A percentile compares a stretch with the other conserved stretches of the same genome.
phyloP scores from a whole-genome alignment of 2,888 invertebrate species.

The Chloroclystis v-ata region DNA sequence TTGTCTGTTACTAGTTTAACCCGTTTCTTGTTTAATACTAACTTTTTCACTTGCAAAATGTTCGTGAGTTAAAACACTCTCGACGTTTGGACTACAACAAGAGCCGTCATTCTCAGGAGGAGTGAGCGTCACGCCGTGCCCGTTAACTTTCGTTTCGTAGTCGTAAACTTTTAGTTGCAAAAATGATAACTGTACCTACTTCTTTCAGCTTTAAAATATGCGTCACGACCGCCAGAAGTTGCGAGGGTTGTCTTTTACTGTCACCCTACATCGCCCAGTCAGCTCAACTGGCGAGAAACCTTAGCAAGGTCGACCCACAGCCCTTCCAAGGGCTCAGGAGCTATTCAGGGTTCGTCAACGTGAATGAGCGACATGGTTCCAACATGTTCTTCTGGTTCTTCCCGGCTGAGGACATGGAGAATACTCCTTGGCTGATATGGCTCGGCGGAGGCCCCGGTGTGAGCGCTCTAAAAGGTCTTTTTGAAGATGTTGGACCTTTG shows the following conservation, averaged over 20 bases:
- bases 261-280: conserved; percentile 16
- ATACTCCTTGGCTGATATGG: conserved; percentile 85
- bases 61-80: too few species aligned
- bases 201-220: conserved; percentile 10
- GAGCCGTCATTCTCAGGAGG: too few species aligned
- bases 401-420: conserved; percentile 57
- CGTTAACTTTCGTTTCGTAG: too few species aligned
- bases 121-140: too few species aligned
- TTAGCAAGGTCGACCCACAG: conserved; percentile 15
- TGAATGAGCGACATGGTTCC: conserved; percentile 81
- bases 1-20: too few species aligned
- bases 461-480: conserved; percentile 68
- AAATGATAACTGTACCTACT: background rate
- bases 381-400: conserved; percentile 91
- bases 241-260: conserved; percentile 16
- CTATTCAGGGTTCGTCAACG: conserved; percentile 76
- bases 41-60: too few species aligned
- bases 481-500: conserved; percentile 47
- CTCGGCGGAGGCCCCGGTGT: conserved; percentile 89
- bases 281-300: conserved; percentile 5
- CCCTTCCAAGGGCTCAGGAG: conserved; percentile 40
- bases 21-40: too few species aligned
- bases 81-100: too few species aligned
- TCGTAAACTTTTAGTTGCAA: too few species aligned
- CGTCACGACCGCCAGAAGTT: background rate